Evolutionary conservation across 2,797 vertebrate species (phyloP), one percentile per base, ranked within the genome.

Genomic region (Atherinosoma microstoma): DNA sequence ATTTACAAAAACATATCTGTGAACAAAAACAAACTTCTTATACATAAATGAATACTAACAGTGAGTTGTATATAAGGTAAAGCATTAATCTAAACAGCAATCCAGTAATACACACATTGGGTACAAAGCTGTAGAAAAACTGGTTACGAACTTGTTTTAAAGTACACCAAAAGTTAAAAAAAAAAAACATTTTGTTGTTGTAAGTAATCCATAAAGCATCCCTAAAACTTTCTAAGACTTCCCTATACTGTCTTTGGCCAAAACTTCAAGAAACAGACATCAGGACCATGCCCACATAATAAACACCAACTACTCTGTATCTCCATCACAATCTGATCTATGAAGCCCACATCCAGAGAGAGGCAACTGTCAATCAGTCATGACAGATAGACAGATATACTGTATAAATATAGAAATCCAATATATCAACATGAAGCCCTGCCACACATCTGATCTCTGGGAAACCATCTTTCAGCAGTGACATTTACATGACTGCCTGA

Each of bases 381-480:
- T 12, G 20, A 58, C 56, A 42, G 36, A 34, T 13, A 67, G 34
- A 29, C 8, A 38, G 34, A 53, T 47, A 62, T 47, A 7, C 18
- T 22, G n/a, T 22, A 51, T 47, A 27, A 67, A 58, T 53, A 62
- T 62, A 67, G 42, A 20, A 4, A 18, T 45, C 7, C 5, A 45
- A 70, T 67, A 35, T 45, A 69, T 40, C 60, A 58, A 15, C 29
- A 22, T 47, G 45, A 51, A 56, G 57, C 30, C 34, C 47, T 63
- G 30, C 49, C 53, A 67, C 64, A 56, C 30, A 47, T 54, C 67
- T 47, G 35, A 63, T 78, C 49, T 60, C 2, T 60, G 42, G 58
- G 56, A 73, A 75, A 78, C 64, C 51, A 70, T 65, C 65, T 58
- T 57, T 58, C 61, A 68, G 38, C 74, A 34, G 57, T 54, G 68